Conservation (phyloP, 2,113 vertebrate species). For the Hylia prasina region DNA sequence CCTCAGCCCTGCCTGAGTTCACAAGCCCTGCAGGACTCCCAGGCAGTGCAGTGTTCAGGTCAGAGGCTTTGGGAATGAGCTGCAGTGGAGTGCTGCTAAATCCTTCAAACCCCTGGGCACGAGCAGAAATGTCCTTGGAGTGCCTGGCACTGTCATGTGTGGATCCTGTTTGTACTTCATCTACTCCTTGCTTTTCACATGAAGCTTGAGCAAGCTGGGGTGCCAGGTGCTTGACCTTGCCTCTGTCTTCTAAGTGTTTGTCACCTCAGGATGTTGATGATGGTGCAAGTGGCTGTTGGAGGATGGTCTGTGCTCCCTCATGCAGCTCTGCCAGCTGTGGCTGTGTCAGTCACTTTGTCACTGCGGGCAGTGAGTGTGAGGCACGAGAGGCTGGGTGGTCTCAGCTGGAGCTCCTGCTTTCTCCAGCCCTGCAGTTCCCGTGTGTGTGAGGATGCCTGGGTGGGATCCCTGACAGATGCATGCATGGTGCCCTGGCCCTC, state of each 20-base stretch:
- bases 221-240: not conserved
- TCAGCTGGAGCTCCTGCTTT: not conserved
- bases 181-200: not conserved
- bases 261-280: not conserved
- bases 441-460: not conserved
- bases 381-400: not conserved
- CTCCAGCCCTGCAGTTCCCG: not conserved
- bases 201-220: not conserved
- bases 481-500: not conserved
- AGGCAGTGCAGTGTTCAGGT: not conserved
- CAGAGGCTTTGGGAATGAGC: not conserved
- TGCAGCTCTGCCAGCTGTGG: not conserved
- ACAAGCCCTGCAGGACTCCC: not conserved
- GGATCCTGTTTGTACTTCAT: not conserved
- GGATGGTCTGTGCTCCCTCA: not conserved
- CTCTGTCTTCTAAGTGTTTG: not conserved
- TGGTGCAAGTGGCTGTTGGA: not conserved
- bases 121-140: not conserved
- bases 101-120: not conserved
- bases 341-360: not conserved
- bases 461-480: not conserved
- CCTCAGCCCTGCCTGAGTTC: not conserved
- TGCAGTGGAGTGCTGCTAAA: not conserved
- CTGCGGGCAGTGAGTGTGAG: not conserved
- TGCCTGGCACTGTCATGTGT: not conserved